Evolutionary conservation across 2,888 invertebrate genomes (phyloP), one percentile per base, ranked within the genome.

Genomic region (Neoaliturus tenellus): DNA sequence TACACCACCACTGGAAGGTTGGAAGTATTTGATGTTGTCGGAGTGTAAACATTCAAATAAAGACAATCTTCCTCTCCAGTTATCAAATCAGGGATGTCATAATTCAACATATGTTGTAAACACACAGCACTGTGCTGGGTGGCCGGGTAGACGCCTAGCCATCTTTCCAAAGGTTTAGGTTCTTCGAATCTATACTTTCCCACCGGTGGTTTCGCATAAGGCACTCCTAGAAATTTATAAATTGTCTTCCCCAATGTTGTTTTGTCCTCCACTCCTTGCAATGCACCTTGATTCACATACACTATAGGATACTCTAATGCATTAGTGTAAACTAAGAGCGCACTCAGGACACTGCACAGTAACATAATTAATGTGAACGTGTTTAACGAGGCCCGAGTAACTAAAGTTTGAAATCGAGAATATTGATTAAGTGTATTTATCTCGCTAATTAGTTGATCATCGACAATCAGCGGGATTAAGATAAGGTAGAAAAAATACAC

Each of bases 1-100:
- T 90, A 91, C 3, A 92, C 90, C 41, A 92, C 88, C 0, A 92
- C 92, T 48, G 91, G 90, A 28, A 90, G 86, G 4, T 31, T 35
- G 23, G 55, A 17, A 8, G 25, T 31, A 25, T 73, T 51, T 0
- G 35, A 51, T 23, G 73, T 20, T 14, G 73, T 39, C n/a, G 82
- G 82, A 0, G 82, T 73, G 28, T 73, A 82, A 55, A 82, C 55
- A 41, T 82, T 82, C 23, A 82, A 25, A 39, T 82, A 82, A 10
- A 82, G 73, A 17, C 82, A 82, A 33, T 82, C 82, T 73, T 82
- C 82, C 17, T 82, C 73, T 28, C 82, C 82, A 2, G 75, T 48
- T 5, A 75, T 75, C 75, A 75, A n/a, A 28, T 75, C 75, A 1
- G 75, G 75, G n/a, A 41, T 41, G 48, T 75, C 75, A 17, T 75